Conservation (phyloP, 92 coral and sea anemone genomes). For the Virgularia gustaviana region DNA sequence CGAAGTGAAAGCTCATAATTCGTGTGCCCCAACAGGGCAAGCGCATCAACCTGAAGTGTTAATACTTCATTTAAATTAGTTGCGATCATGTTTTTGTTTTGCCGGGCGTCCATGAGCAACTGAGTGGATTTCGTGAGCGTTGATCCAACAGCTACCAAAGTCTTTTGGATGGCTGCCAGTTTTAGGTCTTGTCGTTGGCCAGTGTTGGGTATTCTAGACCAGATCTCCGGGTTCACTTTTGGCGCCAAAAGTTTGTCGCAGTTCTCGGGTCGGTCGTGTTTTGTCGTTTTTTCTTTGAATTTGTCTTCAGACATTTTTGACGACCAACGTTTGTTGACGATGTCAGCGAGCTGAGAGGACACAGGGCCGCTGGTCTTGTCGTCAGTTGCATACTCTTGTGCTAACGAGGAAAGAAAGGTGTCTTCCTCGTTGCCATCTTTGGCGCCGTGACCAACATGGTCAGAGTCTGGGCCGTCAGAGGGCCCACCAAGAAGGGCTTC, state of each 20-base stretch:
- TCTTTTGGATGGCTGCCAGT: slow-evolving; percentile 24
- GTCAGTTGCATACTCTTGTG: slow-evolving; percentile 1
- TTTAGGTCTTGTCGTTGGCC: slow-evolving; percentile 39
- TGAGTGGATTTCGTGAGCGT: neutral
- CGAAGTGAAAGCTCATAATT: slow-evolving; percentile 17
- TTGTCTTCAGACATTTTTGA: slow-evolving; percentile 3
- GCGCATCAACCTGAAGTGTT: neutral
- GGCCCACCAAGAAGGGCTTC: neutral
- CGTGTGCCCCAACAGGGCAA: slow-evolving; percentile 29
- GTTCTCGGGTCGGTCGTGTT: slow-evolving; percentile 28
- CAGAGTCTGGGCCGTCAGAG: no score
- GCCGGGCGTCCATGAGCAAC: neutral
- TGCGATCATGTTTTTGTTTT: neutral
- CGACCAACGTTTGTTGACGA: slow-evolving; percentile 10
- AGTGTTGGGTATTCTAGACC: slow-evolving; percentile 6
- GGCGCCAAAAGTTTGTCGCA: slow-evolving; percentile 12
- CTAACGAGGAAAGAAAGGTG: slow-evolving; percentile 4
- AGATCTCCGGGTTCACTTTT: slow-evolving; percentile 32
- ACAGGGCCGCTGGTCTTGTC: slow-evolving; percentile 1
- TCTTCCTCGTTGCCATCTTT: slow-evolving; percentile 19
- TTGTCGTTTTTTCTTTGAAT: slow-evolving; percentile 12
- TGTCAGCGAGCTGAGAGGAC: slow-evolving; percentile 14
- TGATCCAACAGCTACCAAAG: slow-evolving; percentile 13
- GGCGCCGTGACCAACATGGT: slow-evolving; percentile 24
- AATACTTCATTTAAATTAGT: neutral